Evolutionary conservation across 2,113 vertebrate species (phyloP).

Genomic region (Trogon surrucura): DNA sequence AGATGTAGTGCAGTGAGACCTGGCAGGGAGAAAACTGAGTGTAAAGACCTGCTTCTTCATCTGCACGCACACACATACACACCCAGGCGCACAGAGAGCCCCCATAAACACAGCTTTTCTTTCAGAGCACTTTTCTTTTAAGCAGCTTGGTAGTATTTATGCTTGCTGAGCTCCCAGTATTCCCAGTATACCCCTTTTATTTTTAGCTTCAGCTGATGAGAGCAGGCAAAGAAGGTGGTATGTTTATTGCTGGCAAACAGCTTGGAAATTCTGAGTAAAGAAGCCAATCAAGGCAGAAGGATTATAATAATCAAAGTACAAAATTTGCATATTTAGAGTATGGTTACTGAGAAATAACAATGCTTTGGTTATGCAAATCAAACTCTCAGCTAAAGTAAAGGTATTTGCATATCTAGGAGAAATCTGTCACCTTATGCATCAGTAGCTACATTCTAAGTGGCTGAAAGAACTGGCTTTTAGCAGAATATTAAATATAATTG

Average conservation of each 20-base stretch:
- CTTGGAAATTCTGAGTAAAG: constrained; percentile 40
- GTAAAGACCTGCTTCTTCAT: not conserved
- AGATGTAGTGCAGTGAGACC: not conserved
- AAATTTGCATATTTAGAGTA: constrained; percentile 59
- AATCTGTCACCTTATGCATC: constrained; percentile 14
- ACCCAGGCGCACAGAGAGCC: fast-evolving
- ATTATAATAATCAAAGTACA: constrained; percentile 51
- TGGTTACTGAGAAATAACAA: constrained; percentile 57
- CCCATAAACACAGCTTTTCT: not conserved
- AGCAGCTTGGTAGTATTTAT: not conserved
- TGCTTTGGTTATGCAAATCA: constrained; percentile 38
- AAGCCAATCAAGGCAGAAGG: constrained; percentile 33
- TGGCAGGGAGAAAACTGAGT: not conserved
- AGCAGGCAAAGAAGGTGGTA: not conserved
- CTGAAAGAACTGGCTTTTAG: not conserved
- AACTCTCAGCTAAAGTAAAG: not conserved
- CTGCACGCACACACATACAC: fast-evolving
- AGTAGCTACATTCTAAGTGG: constrained; percentile 7
- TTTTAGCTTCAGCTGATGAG: constrained; percentile 20
- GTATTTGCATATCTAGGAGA: constrained; percentile 44
- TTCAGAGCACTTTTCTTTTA: not conserved
- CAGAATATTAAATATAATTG: constrained; percentile 1
- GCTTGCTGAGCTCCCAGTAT: not conserved
- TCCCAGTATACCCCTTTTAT: not conserved
- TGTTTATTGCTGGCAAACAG: constrained; percentile 11